phyloP scores from a whole-genome alignment of 2,797 vertebrate genomes.

The Fundulus diaphanus region DNA sequence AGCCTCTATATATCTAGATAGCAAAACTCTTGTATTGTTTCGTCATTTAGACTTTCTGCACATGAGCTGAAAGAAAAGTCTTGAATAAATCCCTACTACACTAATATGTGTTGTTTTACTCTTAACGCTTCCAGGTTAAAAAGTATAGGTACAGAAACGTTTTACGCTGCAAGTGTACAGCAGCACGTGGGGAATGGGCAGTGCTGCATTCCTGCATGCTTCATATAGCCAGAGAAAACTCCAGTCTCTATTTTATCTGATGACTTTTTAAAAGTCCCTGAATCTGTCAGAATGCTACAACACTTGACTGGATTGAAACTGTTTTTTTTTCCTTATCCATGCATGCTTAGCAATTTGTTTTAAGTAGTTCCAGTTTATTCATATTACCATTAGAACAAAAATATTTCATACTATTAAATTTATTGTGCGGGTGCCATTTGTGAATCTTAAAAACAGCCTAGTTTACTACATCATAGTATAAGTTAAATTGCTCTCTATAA shows the following conservation, averaged over 20 bases:
- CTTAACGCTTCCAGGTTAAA: not conserved
- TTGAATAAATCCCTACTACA: too few relatives aligned
- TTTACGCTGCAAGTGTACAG: not conserved
- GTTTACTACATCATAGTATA: not conserved
- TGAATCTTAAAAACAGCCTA: not conserved
- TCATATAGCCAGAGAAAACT: too few relatives aligned
- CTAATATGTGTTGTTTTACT: not conserved
- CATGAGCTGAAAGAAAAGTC: too few relatives aligned
- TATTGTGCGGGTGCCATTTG: not conserved
- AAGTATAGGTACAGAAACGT: not conserved
- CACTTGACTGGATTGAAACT: not conserved
- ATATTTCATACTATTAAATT: not conserved
- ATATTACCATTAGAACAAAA: not conserved
- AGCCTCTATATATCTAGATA: too few relatives aligned
- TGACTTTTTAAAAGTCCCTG: not conserved
- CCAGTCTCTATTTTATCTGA: too few relatives aligned
- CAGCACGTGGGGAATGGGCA: not conserved
- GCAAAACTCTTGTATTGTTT: too few relatives aligned
- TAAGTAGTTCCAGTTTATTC: not conserved
- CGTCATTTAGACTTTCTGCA: too few relatives aligned
- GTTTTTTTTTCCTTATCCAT: not conserved
- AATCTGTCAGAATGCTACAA: not conserved
- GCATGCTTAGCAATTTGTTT: not conserved
- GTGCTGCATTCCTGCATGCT: not conserved
- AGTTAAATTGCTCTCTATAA: not conserved